Evolutionary conservation across 1,140 invertebrate species (phyloP), one percentile per base, ranked within the genome.

Genomic region (Zaprionus tsacasi): DNA sequence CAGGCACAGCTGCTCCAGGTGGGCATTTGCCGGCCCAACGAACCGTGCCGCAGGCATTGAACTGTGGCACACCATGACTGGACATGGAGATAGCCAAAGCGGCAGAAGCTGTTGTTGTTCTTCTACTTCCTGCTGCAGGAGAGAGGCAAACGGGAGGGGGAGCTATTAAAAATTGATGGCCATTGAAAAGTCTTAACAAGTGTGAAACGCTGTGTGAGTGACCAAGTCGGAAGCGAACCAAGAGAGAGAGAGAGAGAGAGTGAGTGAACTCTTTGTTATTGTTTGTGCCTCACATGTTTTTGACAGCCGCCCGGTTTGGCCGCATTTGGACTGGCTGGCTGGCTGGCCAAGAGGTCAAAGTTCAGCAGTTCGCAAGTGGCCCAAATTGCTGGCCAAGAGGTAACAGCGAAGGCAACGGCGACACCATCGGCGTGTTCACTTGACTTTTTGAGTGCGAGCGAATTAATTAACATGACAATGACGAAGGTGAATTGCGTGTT

Each of bases 391-490:
- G 43, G 61, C 45, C 50, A 65, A 65, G 35, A 50, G 15, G n/a
- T 55, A 56, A 56, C 25, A 8, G n/a, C n/a, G n/a, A 40, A 40
- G 43, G 43, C 54, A 33, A 15, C 12, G 30, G n/a, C 17, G 15
- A 63, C 11, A 57, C 38, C 61, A 56, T 60, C 65, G 45, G 50
- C 76, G 54, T 82, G 73, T 82, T 80, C 70, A 82, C 85, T 89
- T 89, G 81, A 81, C 85, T 89, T 56, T 57, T 90, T 57, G 72
- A 89, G 86, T 86, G 85, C 70, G 70, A 69, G 75, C 81, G 78
- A 89, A 90, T 89, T 89, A 89, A 90, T 89, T 89, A 89, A 90
- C 85, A 89, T 89, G 85, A 89, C 85, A 89, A 89, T 89, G 86
- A 89, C 86, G 85, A 90, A 89, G 85, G 85, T 89, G 85, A 89